Base-by-base conservation (phyloP, 2,888 invertebrate genomes). In the Boloria selene region DNA sequence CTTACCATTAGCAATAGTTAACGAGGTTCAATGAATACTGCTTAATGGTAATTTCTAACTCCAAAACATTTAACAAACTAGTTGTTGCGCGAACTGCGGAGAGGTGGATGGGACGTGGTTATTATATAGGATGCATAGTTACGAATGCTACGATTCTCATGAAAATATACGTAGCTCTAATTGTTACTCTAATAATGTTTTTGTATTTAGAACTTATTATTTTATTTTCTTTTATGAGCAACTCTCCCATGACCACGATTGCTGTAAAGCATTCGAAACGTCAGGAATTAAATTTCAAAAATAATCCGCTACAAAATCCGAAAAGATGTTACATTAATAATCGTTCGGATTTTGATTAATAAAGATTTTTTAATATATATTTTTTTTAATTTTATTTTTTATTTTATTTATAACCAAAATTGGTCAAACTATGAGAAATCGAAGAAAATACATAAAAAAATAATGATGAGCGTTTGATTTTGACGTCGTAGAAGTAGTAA, bases 31-130 rank as follows among this genome's bases (percentile, higher is more conserved):
- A 63, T 64, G 64, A 63, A 67, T 60, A 59, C 49, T 17, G 49
- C 63, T 47, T 70, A 61, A 64, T 62, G 63, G 49, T 63, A 64
- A 65, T 66, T 59, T 62, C 55, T 61, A 68, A 67, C 67, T 70
- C 50, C 50, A 45, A 62, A 68, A 71, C 70, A 69, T 70, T 70
- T 61, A 65, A 69, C 65, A 53, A 70, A 69, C 69, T 70, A 65
- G 62, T 71, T 60, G 67, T 69, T 61, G 44, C 45, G 68, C 52
- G 67, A 67, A 69, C 66, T 63, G 64, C 59, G 50, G 61, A 60
- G 45, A 67, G 61, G 59, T 62, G 64, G 64, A 55, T 59, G 50
- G 64, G 61, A 67, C 55, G 55, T 58, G 56, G 59, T 68, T 65
- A 63, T 68, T 65, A 63, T 66, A 66, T 54, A 67, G 47, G 62